Conservation (phyloP, 1,140 invertebrate genomes). For the Drosophila asahinai region DNA sequence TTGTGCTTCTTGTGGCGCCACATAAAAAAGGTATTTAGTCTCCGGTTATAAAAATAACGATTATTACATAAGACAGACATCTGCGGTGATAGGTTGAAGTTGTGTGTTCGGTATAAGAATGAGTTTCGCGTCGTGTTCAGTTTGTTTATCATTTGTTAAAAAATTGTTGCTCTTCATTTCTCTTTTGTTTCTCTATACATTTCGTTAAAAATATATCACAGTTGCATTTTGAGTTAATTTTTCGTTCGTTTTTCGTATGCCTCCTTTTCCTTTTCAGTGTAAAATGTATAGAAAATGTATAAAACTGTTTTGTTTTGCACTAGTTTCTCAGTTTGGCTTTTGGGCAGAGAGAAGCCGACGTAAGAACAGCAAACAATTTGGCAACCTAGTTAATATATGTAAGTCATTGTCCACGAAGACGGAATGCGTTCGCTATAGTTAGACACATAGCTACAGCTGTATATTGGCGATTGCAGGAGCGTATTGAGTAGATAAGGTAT, state of each 20-base stretch:
- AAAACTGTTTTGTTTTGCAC: conserved; percentile 42
- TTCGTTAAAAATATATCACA: conserved; percentile 78
- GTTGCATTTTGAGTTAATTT: conserved; percentile 78
- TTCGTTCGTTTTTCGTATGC: conserved; percentile 30
- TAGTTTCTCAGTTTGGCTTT: conserved; percentile 28
- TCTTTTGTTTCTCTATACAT: conserved; percentile 61
- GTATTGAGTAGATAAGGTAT: conserved; percentile 48
- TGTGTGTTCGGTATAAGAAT: conserved; percentile 44
- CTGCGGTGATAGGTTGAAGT: conserved; percentile 52
- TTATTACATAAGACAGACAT: conserved; percentile 42
- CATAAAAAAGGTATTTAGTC: conserved; percentile 31
- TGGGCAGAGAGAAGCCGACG: conserved; percentile 49
- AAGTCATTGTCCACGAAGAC: conserved; percentile 69
- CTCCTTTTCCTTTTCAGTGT: conserved; percentile 43
- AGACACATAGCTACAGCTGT: conserved; percentile 46
- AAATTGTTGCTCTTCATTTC: conserved; percentile 47
- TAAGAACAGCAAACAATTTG: conserved; percentile 77
- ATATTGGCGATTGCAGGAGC: conserved; percentile 17
- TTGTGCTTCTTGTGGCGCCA: conserved; percentile 47
- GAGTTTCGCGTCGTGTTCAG: conserved; percentile 26
- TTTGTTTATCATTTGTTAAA: conserved; percentile 33
- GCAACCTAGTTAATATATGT: conserved; percentile 76
- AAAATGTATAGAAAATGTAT: conserved; percentile 76
- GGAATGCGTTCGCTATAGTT: conserved; percentile 70
- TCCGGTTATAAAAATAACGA: conserved; percentile 61